These are phyloP conservation scores for Austrofundulus limnaeus DNA, from an alignment of 2,113 vertebrate genomes.

Conservation along the genomic window DNA sequence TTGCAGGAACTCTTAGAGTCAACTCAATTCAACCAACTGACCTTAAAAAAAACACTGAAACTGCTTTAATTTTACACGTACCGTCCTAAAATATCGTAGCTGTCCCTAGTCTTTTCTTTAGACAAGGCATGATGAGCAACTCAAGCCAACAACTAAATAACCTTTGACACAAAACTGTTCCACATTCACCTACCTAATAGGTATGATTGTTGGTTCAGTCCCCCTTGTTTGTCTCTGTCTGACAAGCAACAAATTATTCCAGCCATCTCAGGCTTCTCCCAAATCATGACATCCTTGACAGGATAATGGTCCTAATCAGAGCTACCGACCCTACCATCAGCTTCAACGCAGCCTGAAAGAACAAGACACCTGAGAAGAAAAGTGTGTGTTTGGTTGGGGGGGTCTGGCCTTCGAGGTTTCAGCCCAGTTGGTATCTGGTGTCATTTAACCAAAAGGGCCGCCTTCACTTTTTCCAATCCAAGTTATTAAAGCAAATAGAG, in stretches of 20 bases:
- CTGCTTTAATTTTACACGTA: background rate
- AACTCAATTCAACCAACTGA: too few species aligned
- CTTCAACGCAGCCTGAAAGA: slow-evolving; percentile 29
- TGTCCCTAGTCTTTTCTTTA: background rate
- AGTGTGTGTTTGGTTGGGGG: slow-evolving; percentile 9
- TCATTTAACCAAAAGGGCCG: slow-evolving; percentile 65
- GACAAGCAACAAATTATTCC: slow-evolving; percentile 65
- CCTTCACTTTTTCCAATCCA: slow-evolving; percentile 61
- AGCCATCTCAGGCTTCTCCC: slow-evolving; percentile 37
- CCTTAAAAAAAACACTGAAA: background rate
- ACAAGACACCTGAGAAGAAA: slow-evolving; percentile 32
- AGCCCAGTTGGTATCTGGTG: slow-evolving; percentile 59
- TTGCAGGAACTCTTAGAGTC: too few species aligned
- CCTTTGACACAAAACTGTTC: slow-evolving; percentile 39
- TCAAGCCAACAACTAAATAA: slow-evolving; percentile 23
- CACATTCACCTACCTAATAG: slow-evolving; percentile 34
- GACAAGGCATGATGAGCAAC: background rate
- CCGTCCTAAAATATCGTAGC: background rate
- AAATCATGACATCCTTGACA: slow-evolving; percentile 50
- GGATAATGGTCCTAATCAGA: slow-evolving; percentile 46
- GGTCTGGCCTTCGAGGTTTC: slow-evolving; percentile 36
- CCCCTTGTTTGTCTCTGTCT: slow-evolving; percentile 61
- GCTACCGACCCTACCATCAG: slow-evolving; percentile 15
- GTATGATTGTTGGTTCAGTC: slow-evolving; percentile 47
- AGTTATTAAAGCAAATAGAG: slow-evolving; percentile 75